Base-by-base conservation (phyloP, 1,140 invertebrate genomes). In the Drosophila guanche region DNA sequence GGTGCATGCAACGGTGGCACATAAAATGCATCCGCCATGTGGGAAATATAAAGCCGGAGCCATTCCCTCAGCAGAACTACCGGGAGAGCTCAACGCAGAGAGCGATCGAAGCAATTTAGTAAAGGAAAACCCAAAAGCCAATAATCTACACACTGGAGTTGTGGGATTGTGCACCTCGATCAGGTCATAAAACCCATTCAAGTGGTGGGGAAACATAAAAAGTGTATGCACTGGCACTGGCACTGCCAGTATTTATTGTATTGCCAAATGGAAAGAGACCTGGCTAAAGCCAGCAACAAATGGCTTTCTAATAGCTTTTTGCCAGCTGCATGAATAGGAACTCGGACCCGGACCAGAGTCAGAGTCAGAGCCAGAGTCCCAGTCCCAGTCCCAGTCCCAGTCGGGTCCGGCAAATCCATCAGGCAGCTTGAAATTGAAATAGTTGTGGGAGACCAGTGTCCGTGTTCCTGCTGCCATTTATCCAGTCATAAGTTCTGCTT, bases 401-500 rank as follows among this genome's bases (percentile, higher is more conserved):
- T 33, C 7, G 29, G 10, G 3, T 10, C 33, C 33, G 55, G 55
- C 51, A 75, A 78, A 84, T 84, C 83, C 83, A 76, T 86, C 75
- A 81, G 70, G 25, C 57, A 50, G 46, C 63, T 59, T 59, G 65
- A 23, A 70, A 33, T 77, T 76, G 81, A 81, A 86, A 81, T 67
- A 68, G 72, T 76, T 79, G 63, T 55, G 41, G 42, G 5, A 47
- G 43, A 25, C 23, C 47, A 54, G 20, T n/a, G 8, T n/a, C 16
- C 25, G 16, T 43, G 48, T 58, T 67, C 41, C 67, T 41, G 12
- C 47, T 73, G 73, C 51, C 73, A 76, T 71, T 85, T 86, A 85
- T 81, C 81, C 83, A 88, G 75, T 88, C 83, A 86, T 86, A 86
- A 86, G 83, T 86, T 86, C 66, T 88, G 78, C 83, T 86, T 86